Conservation (phyloP, 1,140 invertebrate species). For the Hestina assimilis region DNA sequence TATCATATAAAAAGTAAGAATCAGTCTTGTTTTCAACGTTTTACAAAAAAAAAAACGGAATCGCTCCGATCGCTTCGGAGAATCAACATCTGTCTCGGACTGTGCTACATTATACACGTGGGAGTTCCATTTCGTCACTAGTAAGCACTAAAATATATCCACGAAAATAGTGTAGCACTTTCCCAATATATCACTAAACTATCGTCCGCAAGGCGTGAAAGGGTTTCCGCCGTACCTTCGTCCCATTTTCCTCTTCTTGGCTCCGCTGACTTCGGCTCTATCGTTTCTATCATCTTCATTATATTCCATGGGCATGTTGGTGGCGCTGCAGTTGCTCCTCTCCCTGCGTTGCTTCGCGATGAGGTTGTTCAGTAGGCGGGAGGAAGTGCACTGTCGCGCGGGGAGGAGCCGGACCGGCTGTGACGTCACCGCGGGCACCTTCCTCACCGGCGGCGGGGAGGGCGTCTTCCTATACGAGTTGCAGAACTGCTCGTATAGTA, state of each 20-base stretch:
- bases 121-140: background rate
- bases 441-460: constrained; percentile 33
- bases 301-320: constrained; percentile 39
- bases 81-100: constrained; percentile 57
- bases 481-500: constrained; percentile 64
- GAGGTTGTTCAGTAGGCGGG: constrained; percentile 52
- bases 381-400: constrained; percentile 45
- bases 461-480: constrained; percentile 42
- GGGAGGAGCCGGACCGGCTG: constrained; percentile 32
- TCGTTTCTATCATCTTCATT: constrained; percentile 30
- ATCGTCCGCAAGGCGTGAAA: constrained; percentile 70
- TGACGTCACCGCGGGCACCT: constrained; percentile 17
- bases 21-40: constrained; percentile 71
- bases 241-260: constrained; percentile 65
- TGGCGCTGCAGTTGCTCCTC: constrained; percentile 37
- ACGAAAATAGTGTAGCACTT: too few species aligned
- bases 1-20: constrained; percentile 68
- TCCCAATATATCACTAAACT: constrained; percentile 18
- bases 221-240: constrained; percentile 59
- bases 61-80: too few species aligned
- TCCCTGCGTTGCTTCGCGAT: constrained; percentile 49
- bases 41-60: too few species aligned
- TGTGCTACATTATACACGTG: constrained; percentile 19
- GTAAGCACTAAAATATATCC: too few species aligned
- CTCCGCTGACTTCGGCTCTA: constrained; percentile 46